Conservation (phyloP, 2,888 invertebrate species). For the Epirrhoe alternata region DNA sequence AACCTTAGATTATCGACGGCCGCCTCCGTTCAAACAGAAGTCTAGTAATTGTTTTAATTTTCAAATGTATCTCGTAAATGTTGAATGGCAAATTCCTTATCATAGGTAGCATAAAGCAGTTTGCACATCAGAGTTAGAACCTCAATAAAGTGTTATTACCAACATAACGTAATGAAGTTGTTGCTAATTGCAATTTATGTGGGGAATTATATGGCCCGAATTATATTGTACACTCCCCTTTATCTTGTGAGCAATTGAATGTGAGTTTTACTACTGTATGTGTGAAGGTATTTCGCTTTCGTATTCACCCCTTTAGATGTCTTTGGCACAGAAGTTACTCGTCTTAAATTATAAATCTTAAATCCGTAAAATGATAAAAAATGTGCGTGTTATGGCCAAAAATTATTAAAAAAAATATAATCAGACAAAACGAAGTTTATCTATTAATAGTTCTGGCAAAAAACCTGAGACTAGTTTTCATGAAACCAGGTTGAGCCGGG, state of each 20-base stretch:
- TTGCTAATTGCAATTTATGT: constrained; percentile 59
- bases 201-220: constrained; percentile 42
- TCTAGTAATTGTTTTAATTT: no score
- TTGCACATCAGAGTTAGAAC: constrained; percentile 49
- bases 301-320: background rate
- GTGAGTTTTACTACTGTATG: constrained; percentile 9
- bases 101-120: constrained; percentile 28
- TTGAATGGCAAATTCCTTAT: background rate
- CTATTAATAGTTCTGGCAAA: no score
- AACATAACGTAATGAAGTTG: constrained; percentile 53
- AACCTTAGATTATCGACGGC: background rate
- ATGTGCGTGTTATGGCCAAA: background rate
- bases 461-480: no score
- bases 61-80: background rate
- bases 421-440: no score
- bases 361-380: background rate
- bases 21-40: background rate
- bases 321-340: background rate
- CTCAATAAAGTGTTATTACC: constrained; percentile 57
- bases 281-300: constrained; percentile 2
- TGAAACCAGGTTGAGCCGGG: no score
- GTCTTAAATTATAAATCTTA: background rate
- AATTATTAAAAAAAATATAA: background rate
- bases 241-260: constrained; percentile 33
- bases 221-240: constrained; percentile 33